Evolutionary conservation across 2,888 invertebrate species (phyloP).

Genomic region (Synergus itoensis): DNA sequence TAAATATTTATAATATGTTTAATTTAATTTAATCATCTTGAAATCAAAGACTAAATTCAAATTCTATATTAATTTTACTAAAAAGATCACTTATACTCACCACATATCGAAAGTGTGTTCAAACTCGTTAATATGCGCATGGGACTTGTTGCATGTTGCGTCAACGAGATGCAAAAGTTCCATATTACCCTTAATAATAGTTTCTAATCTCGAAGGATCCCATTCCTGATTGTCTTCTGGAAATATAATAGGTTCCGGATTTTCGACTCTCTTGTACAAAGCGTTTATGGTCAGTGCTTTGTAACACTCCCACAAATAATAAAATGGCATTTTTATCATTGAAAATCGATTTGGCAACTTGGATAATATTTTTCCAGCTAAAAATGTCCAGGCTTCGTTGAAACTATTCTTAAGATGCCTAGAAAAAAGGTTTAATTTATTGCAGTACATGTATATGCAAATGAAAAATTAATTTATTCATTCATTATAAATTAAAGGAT

Average conservation of each 20-base stretch:
- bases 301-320: constrained; percentile 69
- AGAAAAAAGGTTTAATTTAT: constrained; percentile 46
- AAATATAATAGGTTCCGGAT: constrained; percentile 42
- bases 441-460: not conserved
- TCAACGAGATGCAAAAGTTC: constrained; percentile 63
- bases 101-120: constrained; percentile 63
- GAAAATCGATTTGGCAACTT: constrained; percentile 61
- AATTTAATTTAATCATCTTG: not conserved
- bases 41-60: not conserved
- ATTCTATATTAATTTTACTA: constrained; percentile 23
- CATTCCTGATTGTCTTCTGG: constrained; percentile 44
- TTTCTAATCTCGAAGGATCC: constrained; percentile 43
- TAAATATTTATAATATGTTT: constrained; percentile 11
- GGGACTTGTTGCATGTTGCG: constrained; percentile 56
- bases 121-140: constrained; percentile 62
- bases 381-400: constrained; percentile 57
- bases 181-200: constrained; percentile 53
- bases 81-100: constrained; percentile 48
- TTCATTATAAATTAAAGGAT: too few relatives aligned
- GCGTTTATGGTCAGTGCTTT: constrained; percentile 57
- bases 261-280: constrained; percentile 48
- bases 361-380: constrained; percentile 52
- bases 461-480: not conserved
- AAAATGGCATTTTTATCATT: constrained; percentile 67
- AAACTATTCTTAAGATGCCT: constrained; percentile 66